A percentile compares a stretch with the other conserved stretches of the same genome.
Conservation (phyloP, 2,113 vertebrate genomes). For the Verasper variegatus region DNA sequence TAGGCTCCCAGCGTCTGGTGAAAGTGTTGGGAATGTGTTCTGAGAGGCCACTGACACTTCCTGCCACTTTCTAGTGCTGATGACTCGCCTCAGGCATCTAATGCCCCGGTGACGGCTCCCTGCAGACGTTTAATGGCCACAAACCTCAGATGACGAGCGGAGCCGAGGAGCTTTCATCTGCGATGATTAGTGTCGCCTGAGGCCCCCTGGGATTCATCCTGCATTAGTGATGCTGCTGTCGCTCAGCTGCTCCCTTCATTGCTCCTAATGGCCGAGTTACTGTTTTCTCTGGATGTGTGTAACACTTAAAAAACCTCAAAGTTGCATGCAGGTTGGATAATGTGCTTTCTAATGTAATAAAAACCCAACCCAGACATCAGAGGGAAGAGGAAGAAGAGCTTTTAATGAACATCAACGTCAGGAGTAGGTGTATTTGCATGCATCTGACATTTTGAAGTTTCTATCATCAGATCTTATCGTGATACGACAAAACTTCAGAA, state of each 20-base stretch:
- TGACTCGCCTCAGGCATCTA: constrained; percentile 50
- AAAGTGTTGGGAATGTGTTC: constrained; percentile 69
- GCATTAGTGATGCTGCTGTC: constrained; percentile 35
- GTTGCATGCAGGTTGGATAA: background rate
- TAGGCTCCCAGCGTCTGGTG: constrained; percentile 62
- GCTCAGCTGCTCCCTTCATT: constrained; percentile 30
- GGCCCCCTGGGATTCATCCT: constrained; percentile 28
- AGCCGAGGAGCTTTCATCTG: constrained; percentile 57
- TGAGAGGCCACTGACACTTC: constrained; percentile 73
- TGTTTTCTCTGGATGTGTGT: background rate
- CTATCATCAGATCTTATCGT: no score
- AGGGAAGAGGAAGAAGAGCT: background rate
- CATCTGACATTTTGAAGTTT: no score
- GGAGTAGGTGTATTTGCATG: background rate
- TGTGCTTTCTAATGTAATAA: background rate
- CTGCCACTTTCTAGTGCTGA: constrained; percentile 66
- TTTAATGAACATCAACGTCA: background rate
- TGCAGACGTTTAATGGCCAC: constrained; percentile 52
- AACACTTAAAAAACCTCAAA: constrained; percentile 18
- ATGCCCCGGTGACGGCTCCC: constrained; percentile 44
- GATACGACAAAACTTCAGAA: no score
- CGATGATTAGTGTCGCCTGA: constrained; percentile 6
- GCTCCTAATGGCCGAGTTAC: constrained; percentile 18
- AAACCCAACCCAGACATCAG: background rate
- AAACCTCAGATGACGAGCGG: constrained; percentile 44